These are phyloP conservation scores for Leptoclinus maculatus DNA, from an alignment of 2,797 vertebrate species.

Conservation along the genomic window DNA sequence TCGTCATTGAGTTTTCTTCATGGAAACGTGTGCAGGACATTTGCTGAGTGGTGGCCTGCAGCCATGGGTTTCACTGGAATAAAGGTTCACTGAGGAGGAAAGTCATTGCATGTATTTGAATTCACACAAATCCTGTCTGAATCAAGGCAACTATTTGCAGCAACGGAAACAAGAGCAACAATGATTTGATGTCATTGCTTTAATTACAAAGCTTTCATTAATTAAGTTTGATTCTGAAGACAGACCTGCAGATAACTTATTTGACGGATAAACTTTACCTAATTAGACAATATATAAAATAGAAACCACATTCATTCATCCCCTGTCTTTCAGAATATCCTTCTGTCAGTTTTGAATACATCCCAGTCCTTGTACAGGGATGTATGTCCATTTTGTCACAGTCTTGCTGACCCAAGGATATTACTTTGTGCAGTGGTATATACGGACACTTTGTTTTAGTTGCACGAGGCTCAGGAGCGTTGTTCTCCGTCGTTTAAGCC, in stretches of 20 bases:
- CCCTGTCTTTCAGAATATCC: neutral
- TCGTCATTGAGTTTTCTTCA: slow-evolving; percentile 24
- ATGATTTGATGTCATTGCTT: neutral
- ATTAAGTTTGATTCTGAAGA: neutral
- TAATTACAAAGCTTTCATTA: neutral
- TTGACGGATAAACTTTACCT: neutral
- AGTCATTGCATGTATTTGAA: neutral
- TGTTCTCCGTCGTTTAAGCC: neutral
- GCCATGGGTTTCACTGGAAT: slow-evolving; percentile 19
- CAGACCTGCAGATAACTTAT: neutral
- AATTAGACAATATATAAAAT: neutral
- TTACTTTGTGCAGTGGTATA: neutral
- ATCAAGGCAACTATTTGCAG: slow-evolving; percentile 1
- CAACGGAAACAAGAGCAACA: neutral
- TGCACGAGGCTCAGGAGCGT: neutral
- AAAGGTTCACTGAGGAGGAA: slow-evolving; percentile 26
- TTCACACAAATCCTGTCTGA: neutral
- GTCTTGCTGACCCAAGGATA: neutral
- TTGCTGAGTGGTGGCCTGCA: slow-evolving; percentile 21
- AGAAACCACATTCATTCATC: neutral
- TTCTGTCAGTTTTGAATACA: neutral
- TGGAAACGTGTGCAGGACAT: slow-evolving; percentile 13
- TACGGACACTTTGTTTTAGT: neutral
- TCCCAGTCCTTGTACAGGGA: neutral
- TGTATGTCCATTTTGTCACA: neutral